Conservation (phyloP, 2,113 vertebrate genomes). For the Carlito syrichta region DNA sequence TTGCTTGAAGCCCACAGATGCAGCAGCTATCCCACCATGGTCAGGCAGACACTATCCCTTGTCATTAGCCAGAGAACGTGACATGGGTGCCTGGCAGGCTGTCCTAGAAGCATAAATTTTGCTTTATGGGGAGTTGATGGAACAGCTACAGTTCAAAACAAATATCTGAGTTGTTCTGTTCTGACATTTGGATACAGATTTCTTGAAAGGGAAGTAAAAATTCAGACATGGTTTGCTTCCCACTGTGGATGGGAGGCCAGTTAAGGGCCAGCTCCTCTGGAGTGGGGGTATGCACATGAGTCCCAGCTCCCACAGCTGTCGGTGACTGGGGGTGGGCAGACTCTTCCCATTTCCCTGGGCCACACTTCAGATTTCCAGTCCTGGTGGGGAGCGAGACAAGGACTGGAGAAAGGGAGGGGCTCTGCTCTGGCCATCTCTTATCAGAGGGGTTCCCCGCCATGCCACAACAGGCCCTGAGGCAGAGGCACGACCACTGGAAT, state of each 20-base stretch:
- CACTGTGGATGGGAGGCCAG: background rate
- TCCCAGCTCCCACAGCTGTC: background rate
- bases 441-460: accelerated
- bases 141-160: slow-evolving; percentile 40
- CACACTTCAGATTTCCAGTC: background rate
- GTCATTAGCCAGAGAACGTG: background rate
- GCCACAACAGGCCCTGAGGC: background rate
- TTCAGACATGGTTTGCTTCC: background rate
- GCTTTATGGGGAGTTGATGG: background rate
- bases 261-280: background rate
- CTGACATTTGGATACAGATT: slow-evolving; percentile 57
- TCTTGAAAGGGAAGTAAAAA: slow-evolving; percentile 7
- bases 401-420: background rate
- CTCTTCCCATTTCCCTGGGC: background rate
- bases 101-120: background rate
- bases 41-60: background rate
- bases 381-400: background rate
- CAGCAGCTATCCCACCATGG: background rate
- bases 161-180: background rate
- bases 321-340: background rate
- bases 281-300: background rate
- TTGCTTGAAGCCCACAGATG: accelerated
- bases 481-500: background rate
- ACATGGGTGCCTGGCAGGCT: background rate
- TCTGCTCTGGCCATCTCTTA: background rate